These are phyloP conservation scores for Mus caroli DNA, from an alignment of 2,797 vertebrate genomes.

Conservation along the genomic window DNA sequence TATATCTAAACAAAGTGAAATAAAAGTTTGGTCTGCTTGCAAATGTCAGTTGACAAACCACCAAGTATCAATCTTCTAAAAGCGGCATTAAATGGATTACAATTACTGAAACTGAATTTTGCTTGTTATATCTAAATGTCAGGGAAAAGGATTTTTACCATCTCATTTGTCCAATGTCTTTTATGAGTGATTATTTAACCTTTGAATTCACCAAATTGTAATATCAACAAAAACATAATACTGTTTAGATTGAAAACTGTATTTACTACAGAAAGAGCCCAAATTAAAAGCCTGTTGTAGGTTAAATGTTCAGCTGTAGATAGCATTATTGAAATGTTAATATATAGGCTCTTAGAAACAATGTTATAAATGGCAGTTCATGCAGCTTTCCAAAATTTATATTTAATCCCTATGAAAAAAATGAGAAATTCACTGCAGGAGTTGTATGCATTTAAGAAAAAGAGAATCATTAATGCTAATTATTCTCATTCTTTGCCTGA, in stretches of 20 bases:
- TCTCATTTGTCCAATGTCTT: constrained; percentile 83
- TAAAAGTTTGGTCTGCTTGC: constrained; percentile 64
- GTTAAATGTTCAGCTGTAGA: constrained; percentile 54
- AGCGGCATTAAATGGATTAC: constrained; percentile 77
- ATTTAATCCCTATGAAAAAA: constrained; percentile 34
- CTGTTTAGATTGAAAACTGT: constrained; percentile 78
- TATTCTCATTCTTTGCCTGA: constrained; percentile 11
- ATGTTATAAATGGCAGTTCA: constrained; percentile 51
- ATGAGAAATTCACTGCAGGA: neutral
- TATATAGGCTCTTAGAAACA: constrained; percentile 60
- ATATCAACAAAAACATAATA: constrained; percentile 78
- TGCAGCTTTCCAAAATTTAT: constrained; percentile 18
- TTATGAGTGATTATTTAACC: constrained; percentile 83
- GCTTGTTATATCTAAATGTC: constrained; percentile 82
- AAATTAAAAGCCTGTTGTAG: constrained; percentile 64
- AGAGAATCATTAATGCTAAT: constrained; percentile 46
- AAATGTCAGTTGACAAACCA: constrained; percentile 79
- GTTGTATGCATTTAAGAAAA: constrained; percentile 46
- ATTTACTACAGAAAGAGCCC: constrained; percentile 47
- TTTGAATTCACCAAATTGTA: constrained; percentile 74
- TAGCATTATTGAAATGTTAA: constrained; percentile 62
- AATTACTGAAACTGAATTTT: constrained; percentile 80
- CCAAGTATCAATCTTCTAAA: constrained; percentile 80
- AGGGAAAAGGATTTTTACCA: constrained; percentile 81
- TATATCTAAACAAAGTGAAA: constrained; percentile 64